Base-by-base conservation (phyloP, 2,888 invertebrate genomes). In the Hirtodrosophila alboralis region DNA sequence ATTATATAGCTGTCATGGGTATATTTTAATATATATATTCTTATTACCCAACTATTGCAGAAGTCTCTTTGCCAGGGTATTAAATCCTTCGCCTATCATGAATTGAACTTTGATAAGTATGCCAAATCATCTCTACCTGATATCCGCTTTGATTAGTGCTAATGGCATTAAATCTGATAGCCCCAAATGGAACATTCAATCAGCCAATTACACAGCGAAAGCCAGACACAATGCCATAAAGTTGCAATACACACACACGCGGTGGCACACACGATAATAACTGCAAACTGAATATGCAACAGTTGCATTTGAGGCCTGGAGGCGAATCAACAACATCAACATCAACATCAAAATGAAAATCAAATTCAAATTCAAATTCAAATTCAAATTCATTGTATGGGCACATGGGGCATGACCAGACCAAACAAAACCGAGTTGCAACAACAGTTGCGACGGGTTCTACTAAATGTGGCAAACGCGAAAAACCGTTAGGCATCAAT, bases 401-500 rank as follows among this genome's bases (percentile, higher is more conserved):
- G 64, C 48, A 54, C 43, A 72, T 68, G 68, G 67, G 31, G 30
- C 33, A 34, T 21, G 37, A n/a, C n/a, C n/a, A n/a, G n/a, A n/a
- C n/a, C n/a, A n/a, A n/a, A n/a, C n/a, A n/a, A n/a, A n/a, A n/a
- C n/a, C n/a, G 18, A 33, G 57, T 44, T 49, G 52, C 33, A 36
- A 10, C 52, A 51, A 49, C 59, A 37, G 36, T 38, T 53, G 48
- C 53, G 41, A 57, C 58, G 68, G 61, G 68, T 68, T 74, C 76
- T 69, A 79, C 76, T 69, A 79, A 81, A 79, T 81, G 79, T 72
- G 74, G 74, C 74, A 56, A 81, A 76, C 76, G 81, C 79, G 81
- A 79, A 80, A 80, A 80, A 76, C 79, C 80, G 81, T 80, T 79
- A 79, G 75, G 84, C 84, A 78, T 81, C 85, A 77, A 77, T 77